phyloP scores from a whole-genome alignment of 2,888 invertebrate genomes.

The Xanthia togata region DNA sequence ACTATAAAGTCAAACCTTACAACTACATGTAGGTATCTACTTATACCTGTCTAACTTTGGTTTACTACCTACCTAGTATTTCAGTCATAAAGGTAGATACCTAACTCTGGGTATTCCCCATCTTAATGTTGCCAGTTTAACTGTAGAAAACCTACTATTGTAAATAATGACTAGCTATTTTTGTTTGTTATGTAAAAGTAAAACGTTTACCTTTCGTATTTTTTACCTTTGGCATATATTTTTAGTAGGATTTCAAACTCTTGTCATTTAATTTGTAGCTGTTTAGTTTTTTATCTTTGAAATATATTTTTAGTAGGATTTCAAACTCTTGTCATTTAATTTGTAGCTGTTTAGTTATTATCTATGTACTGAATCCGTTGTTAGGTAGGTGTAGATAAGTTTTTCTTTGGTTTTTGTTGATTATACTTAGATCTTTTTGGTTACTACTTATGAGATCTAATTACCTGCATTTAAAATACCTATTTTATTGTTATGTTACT shows the following conservation, averaged over 20 bases:
- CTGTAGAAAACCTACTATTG: slow-evolving; percentile 11
- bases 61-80: slow-evolving; percentile 14
- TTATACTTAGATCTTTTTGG: not conserved
- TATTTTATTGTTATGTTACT: too few species aligned
- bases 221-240: too few species aligned
- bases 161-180: not conserved
- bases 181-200: not conserved
- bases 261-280: not conserved
- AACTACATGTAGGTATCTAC: not conserved
- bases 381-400: not conserved
- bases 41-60: not conserved
- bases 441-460: not conserved
- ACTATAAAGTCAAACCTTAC: not conserved
- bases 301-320: not conserved
- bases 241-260: not conserved
- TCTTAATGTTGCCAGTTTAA: slow-evolving; percentile 50
- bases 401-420: not conserved
- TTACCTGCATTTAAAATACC: not conserved
- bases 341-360: not conserved
- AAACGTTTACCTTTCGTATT: not conserved
- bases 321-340: not conserved
- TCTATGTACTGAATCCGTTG: not conserved
- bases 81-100: slow-evolving; percentile 3
- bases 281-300: not conserved
- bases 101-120: slow-evolving; percentile 36